Percentiles rank a stretch among this genome's conserved stretches.
phyloP scores from a whole-genome alignment of 2,797 vertebrate genomes.

The Esox masquinongy region DNA sequence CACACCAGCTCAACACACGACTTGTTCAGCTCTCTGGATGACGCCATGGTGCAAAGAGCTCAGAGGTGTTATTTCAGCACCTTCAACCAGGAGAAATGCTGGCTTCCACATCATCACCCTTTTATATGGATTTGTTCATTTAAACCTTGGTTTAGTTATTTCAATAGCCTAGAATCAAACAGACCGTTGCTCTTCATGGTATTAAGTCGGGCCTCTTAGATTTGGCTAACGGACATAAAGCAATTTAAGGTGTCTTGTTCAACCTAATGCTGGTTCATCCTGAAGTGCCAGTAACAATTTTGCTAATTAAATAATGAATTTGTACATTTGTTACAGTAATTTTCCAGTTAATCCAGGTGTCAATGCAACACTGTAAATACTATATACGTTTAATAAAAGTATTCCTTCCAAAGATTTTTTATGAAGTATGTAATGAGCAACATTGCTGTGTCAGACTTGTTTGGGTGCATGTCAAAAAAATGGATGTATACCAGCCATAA shows the following conservation, averaged over 20 bases:
- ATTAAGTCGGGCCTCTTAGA: neutral
- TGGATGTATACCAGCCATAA: too few relatives aligned
- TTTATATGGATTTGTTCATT: slow-evolving; percentile 49
- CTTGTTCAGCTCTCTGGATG: slow-evolving; percentile 64
- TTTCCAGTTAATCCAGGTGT: too few relatives aligned
- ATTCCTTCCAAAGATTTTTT: too few relatives aligned
- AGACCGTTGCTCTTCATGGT: neutral
- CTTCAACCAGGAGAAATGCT: slow-evolving; percentile 46
- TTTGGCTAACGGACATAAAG: neutral
- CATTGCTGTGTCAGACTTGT: too few relatives aligned
- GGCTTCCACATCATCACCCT: slow-evolving; percentile 53
- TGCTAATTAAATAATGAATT: too few relatives aligned
- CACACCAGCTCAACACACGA: slow-evolving; percentile 71
- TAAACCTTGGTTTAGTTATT: slow-evolving; percentile 23
- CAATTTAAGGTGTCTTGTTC: neutral
- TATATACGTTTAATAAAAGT: too few relatives aligned
- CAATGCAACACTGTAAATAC: too few relatives aligned
- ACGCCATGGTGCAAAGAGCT: slow-evolving; percentile 59
- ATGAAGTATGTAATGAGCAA: too few relatives aligned
- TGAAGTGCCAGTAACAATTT: too few relatives aligned
- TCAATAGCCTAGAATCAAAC: neutral
- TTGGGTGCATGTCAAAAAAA: too few relatives aligned
- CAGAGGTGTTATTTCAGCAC: slow-evolving; percentile 62
- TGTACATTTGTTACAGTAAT: too few relatives aligned
- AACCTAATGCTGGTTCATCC: neutral